Percentiles rank a stretch among this genome's conserved stretches.
Evolutionary conservation across 2,797 vertebrate genomes (phyloP).

Genomic region (Arctocebus calabarensis): DNA sequence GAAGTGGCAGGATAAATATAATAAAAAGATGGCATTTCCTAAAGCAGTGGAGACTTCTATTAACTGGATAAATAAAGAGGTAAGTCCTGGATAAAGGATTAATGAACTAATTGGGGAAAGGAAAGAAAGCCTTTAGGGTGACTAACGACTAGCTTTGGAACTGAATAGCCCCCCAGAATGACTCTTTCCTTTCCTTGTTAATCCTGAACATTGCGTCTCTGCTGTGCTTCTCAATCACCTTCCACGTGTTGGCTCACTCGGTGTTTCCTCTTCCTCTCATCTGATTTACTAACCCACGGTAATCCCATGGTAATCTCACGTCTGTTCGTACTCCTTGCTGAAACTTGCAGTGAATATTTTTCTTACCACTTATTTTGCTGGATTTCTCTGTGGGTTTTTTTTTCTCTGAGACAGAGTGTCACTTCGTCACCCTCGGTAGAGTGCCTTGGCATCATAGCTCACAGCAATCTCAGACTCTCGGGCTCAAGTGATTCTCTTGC

Average conservation of each 20-base stretch:
- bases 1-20: conserved; percentile 18
- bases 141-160: background rate
- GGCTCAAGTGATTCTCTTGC: no score
- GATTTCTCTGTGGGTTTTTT: background rate
- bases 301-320: background rate
- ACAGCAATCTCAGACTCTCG: no score
- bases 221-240: background rate
- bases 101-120: background rate
- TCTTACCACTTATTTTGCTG: background rate
- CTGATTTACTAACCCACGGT: background rate
- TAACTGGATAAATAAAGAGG: background rate
- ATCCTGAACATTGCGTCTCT: background rate
- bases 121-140: background rate
- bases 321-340: background rate
- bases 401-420: no score
- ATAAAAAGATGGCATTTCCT: conserved; percentile 40
- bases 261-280: background rate
- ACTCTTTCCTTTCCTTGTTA: background rate
- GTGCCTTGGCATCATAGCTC: no score
- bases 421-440: no score
- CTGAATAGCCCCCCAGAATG: background rate
- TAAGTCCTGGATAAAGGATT: background rate
- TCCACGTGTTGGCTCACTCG: background rate
- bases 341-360: background rate
- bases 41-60: background rate